Evolutionary conservation across 2,797 vertebrate species (phyloP).

Genomic region (Notamacropus eugenii): DNA sequence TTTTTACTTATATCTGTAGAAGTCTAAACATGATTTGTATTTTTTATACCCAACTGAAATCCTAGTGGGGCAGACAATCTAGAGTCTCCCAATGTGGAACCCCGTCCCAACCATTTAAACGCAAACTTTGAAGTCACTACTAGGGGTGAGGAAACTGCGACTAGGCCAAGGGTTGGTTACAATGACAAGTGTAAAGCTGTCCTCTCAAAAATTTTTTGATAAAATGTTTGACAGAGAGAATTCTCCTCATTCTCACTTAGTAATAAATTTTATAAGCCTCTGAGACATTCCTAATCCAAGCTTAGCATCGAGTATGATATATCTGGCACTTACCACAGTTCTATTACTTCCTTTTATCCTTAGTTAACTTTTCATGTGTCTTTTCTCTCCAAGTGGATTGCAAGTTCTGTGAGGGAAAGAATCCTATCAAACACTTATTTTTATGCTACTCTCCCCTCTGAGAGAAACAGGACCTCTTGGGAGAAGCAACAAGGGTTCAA

Average conservation of each 20-base stretch:
- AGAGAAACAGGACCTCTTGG: neutral
- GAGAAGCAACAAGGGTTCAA: neutral
- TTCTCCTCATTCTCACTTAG: neutral
- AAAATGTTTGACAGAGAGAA: neutral
- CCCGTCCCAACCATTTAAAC: neutral
- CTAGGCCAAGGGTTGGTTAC: neutral
- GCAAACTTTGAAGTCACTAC: neutral
- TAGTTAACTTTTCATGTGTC: neutral
- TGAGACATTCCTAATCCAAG: neutral
- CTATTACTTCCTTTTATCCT: neutral
- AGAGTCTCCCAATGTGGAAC: neutral
- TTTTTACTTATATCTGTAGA: neutral
- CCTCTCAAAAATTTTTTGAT: neutral
- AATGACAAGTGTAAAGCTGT: neutral
- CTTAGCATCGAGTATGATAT: neutral
- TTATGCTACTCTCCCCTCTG: neutral
- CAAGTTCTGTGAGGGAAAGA: neutral
- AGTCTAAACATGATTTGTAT: neutral
- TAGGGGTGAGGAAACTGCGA: too few relatives aligned
- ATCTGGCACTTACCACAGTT: neutral
- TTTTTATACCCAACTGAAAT: neutral
- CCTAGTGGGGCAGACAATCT: neutral
- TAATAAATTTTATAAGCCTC: neutral
- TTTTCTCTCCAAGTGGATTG: neutral
- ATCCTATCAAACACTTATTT: neutral